Conservation (phyloP, 1,140 invertebrate genomes). For the Trachelipus rathkii region DNA sequence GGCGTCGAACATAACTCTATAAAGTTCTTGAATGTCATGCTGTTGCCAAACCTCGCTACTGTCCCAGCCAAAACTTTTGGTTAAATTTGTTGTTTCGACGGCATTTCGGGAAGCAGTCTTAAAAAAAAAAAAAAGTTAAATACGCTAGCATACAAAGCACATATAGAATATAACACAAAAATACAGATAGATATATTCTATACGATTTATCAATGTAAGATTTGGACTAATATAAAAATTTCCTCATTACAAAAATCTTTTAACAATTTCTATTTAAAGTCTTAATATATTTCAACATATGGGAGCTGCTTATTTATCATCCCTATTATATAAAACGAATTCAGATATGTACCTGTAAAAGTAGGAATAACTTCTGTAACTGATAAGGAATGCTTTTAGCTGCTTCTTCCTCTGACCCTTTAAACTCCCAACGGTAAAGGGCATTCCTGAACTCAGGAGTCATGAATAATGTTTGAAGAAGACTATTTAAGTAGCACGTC, state of each 20-base stretch:
- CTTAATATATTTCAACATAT: too few species aligned
- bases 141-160: not conserved
- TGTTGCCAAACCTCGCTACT: conserved; percentile 86
- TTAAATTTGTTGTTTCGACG: conserved; percentile 82
- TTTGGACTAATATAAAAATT: too few species aligned
- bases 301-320: not conserved
- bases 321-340: not conserved
- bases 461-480: conserved; percentile 86
- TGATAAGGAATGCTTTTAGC: conserved; percentile 78
- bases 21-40: conserved; percentile 88
- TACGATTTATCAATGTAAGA: too few species aligned
- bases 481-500: conserved; percentile 89
- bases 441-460: conserved; percentile 92
- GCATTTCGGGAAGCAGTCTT: conserved; percentile 68
- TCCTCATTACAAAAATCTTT: too few species aligned
- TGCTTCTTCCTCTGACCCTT: conserved; percentile 59
- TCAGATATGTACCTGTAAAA: conserved; percentile 64
- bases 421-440: conserved; percentile 80
- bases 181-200: too few species aligned
- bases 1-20: conserved; percentile 87
- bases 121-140: conserved; percentile 27
- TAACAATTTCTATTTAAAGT: too few species aligned
- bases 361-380: conserved; percentile 80
- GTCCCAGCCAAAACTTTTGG: conserved; percentile 87
- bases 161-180: too few species aligned